A percentile compares a stretch with the other conserved stretches of the same genome.
These are phyloP conservation scores for Rhizomys pruinosus DNA, from an alignment of 2,113 vertebrate genomes.

Conservation along the genomic window DNA sequence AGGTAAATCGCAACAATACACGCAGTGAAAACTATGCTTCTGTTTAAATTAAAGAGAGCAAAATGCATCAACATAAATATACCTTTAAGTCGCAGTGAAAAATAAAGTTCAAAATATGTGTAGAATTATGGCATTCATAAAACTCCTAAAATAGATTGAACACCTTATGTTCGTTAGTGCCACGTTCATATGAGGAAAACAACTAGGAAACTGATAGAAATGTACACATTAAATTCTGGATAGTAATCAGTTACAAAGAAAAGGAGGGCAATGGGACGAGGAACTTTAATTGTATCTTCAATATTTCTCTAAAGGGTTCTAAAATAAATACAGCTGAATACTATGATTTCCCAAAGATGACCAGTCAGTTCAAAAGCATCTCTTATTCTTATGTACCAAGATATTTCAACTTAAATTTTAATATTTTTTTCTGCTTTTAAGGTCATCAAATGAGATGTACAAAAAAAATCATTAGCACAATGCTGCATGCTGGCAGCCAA, in stretches of 20 bases:
- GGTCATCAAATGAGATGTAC: constrained; percentile 33
- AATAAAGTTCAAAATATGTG: background rate
- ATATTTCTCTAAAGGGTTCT: constrained; percentile 13
- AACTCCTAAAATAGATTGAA: background rate
- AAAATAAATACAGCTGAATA: background rate
- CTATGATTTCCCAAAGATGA: background rate
- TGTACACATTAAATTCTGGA: background rate
- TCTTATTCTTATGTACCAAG: background rate
- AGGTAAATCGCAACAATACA: background rate
- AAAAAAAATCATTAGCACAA: constrained; percentile 22
- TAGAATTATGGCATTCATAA: background rate
- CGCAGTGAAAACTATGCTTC: background rate
- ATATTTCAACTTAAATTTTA: background rate
- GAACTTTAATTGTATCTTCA: background rate
- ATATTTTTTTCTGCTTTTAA: constrained; percentile 28
- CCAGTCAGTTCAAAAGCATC: background rate
- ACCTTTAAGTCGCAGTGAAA: background rate
- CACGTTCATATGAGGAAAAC: background rate
- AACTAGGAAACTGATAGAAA: background rate
- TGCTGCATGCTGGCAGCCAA: background rate
- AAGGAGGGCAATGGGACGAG: background rate
- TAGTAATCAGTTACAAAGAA: background rate
- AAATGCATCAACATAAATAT: background rate
- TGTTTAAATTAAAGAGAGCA: background rate
- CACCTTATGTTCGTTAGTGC: background rate